Conservation (phyloP, 2,888 invertebrate genomes). For the Caenorhabditis plicata region DNA sequence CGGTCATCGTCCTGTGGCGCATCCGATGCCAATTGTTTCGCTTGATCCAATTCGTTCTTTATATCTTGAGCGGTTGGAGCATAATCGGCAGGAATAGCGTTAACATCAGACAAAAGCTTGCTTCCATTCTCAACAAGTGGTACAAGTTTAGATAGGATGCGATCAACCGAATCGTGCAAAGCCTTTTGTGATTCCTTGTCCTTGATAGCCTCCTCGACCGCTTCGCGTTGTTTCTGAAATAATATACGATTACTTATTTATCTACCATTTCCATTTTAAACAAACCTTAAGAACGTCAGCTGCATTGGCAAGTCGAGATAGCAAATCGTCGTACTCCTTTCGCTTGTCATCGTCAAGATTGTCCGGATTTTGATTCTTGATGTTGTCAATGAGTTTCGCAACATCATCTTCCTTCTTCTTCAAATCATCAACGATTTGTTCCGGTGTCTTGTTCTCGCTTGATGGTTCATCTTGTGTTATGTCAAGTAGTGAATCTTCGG, state of each 20-base stretch:
- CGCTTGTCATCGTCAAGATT: constrained; percentile 25
- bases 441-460: constrained; percentile 1
- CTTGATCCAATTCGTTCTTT: constrained; percentile 12
- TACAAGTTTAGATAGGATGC: constrained; percentile 15
- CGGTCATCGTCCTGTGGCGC: constrained; percentile 4
- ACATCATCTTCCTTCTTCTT: constrained; percentile 10
- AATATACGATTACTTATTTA: neutral
- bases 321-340: constrained; percentile 23
- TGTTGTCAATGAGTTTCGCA: constrained; percentile 8
- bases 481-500: constrained; percentile 33
- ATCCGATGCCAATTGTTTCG: constrained; percentile 1
- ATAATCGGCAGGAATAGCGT: constrained; percentile 31
- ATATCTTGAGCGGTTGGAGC: constrained; percentile 23
- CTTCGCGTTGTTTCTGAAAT: constrained; percentile 25
- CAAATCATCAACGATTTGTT: constrained; percentile 17
- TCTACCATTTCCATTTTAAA: neutral
- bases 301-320: constrained; percentile 28
- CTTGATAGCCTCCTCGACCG: constrained; percentile 22
- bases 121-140: constrained; percentile 26
- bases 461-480: constrained; percentile 10
- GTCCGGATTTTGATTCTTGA: constrained; percentile 8
- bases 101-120: constrained; percentile 21
- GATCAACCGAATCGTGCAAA: constrained; percentile 16
- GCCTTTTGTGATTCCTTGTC: constrained; percentile 16
- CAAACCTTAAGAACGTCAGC: constrained; percentile 20